Evolutionary conservation across 2,888 invertebrate genomes (phyloP).

Genomic region (Scaptodrosophila latifasciaeformis): DNA sequence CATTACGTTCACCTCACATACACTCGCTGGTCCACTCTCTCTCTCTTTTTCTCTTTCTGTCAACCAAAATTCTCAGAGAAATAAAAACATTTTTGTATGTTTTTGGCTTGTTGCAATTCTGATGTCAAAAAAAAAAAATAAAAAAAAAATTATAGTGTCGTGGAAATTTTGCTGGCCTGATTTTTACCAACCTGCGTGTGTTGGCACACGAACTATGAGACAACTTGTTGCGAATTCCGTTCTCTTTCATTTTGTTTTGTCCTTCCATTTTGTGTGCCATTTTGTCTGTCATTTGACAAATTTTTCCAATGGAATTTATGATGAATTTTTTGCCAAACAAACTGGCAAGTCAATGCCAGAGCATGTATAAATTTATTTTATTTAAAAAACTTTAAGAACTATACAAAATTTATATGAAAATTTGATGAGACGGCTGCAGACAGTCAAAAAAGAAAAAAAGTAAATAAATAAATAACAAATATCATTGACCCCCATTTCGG

Average conservation of each 20-base stretch:
- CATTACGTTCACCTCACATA: slow-evolving; percentile 30
- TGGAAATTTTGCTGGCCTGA: no score
- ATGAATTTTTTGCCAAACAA: not conserved
- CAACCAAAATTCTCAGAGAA: no score
- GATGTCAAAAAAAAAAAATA: not conserved
- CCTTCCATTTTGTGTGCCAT: no score
- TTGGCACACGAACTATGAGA: no score
- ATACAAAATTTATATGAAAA: slow-evolving; percentile 37
- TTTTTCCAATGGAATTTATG: slow-evolving; percentile 1
- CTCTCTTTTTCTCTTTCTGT: no score
- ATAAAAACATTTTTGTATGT: no score
- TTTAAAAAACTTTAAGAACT: slow-evolving; percentile 24
- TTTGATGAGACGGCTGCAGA: slow-evolving; percentile 40
- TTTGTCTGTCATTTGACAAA: not conserved
- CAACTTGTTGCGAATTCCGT: slow-evolving; percentile 1
- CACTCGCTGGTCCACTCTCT: no score
- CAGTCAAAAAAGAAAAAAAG: slow-evolving; percentile 6
- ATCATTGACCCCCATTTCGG: slow-evolving; percentile 64
- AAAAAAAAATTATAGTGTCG: no score
- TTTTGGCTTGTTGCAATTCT: no score
- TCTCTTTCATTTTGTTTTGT: no score
- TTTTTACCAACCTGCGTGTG: no score
- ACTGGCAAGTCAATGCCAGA: slow-evolving; percentile 46
- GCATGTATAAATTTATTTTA: slow-evolving; percentile 64
- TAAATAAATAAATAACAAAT: slow-evolving; percentile 18